Base-by-base conservation (phyloP, 2,113 vertebrate species). In the Entomyzon cyanotis region DNA sequence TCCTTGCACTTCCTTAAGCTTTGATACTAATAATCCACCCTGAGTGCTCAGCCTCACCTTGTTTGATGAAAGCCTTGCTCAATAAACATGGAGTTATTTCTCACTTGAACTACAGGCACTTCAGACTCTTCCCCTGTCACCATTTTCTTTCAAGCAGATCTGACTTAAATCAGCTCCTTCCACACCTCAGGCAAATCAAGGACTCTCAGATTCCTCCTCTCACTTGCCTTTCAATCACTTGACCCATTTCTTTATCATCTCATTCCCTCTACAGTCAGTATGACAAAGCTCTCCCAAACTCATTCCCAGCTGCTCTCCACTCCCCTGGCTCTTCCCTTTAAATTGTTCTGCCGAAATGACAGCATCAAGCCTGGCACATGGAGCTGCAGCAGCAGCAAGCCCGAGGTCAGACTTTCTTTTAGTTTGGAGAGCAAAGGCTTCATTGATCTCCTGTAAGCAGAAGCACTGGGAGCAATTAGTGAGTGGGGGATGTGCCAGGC, bases 381-480 rank as follows among this genome's bases (percentile, higher is more conserved):
- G 78, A 93, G 83, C 89, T 89, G 93, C 71, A 86, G 28, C 15
- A 85, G 50, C 21, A 85, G 74, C 89, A 50, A 28, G 75, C 82
- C 53, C 23, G 18, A 73, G 70, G 84, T 87, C 74, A 81, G 69
- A 21, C 67, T 85, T 67, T 28, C 79, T 92, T 77, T 85, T 11
- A 49, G 87, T 63, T 74, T 33, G 42, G 35, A 87, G 89, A 95
- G 91, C 87, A 91, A 56, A 91, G 74, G 69, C 64, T 93, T 63
- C 92, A 92, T 90, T 94, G 95, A 96, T 91, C 94, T 79, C 30
- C n/a, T 69, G 78, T 65, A 62, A 91, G 93, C 81, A 87, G 84
- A 90, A 94, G 78, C 87, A 50, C 74, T 90, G 93, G 87, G 95
- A 97, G 82, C 95, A 95, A 94, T 96, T 94, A 96, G 80, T 31